Evolutionary conservation across 2,113 vertebrate species (phyloP).

Genomic region (Caranx ignobilis): DNA sequence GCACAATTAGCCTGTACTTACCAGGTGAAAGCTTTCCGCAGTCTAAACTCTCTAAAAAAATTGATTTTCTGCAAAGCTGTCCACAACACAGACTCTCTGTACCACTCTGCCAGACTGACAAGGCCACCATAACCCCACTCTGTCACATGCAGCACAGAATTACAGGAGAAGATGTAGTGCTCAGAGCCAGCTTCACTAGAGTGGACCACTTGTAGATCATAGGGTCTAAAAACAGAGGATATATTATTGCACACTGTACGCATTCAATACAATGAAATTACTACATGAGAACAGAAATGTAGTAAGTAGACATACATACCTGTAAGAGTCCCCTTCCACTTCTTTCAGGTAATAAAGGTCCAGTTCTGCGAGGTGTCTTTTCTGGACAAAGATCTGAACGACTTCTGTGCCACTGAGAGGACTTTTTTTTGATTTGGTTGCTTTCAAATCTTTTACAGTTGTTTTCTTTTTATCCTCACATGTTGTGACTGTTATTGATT

Average conservation of each 20-base stretch:
- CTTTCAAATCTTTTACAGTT: constrained; percentile 10
- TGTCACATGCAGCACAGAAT: constrained; percentile 83
- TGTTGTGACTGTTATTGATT: constrained; percentile 8
- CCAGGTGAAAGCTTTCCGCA: constrained; percentile 82
- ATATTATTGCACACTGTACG: not conserved
- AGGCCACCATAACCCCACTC: constrained; percentile 75
- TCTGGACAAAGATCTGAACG: constrained; percentile 59
- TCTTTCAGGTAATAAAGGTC: constrained; percentile 70
- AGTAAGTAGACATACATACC: constrained; percentile 47
- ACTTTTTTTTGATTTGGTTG: constrained; percentile 10
- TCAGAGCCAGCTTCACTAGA: constrained; percentile 77
- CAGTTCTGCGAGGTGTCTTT: constrained; percentile 33
- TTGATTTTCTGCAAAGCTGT: constrained; percentile 80
- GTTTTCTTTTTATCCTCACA: constrained; percentile 26
- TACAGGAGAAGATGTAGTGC: constrained; percentile 86
- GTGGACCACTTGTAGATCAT: constrained; percentile 82
- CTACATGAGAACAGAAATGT: not conserved
- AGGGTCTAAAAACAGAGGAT: constrained; percentile 80
- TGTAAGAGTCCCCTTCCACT: constrained; percentile 52
- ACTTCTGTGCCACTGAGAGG: constrained; percentile 66
- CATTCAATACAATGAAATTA: not conserved
- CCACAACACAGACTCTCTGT: constrained; percentile 84
- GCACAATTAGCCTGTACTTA: constrained; percentile 40
- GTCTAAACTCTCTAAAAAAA: constrained; percentile 84
- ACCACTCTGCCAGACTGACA: constrained; percentile 83